Percentiles rank a stretch among this genome's conserved stretches.
Conservation (phyloP, 2,797 vertebrate species). For the Lycodopsis pacificus region DNA sequence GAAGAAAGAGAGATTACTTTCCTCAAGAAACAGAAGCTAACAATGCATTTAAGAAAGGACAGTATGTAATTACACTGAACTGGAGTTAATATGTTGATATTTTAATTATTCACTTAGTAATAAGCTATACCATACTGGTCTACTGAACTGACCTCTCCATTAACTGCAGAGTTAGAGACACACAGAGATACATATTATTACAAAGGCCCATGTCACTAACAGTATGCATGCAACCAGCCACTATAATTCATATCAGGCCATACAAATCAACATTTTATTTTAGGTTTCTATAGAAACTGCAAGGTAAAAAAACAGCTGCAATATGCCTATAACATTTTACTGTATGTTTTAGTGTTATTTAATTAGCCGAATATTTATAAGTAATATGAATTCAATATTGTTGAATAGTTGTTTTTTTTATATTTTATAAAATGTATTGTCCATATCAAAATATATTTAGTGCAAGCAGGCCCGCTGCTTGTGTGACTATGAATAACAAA, state of each 20-base stretch:
- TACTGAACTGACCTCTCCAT: not conserved
- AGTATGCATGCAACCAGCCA: not conserved
- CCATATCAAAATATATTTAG: not conserved
- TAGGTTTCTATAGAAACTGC: not conserved
- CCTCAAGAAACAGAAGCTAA: not conserved
- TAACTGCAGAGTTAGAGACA: not conserved
- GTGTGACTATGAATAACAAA: constrained; percentile 42
- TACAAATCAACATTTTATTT: not conserved
- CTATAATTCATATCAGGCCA: not conserved
- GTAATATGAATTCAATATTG: not conserved
- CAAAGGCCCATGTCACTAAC: not conserved
- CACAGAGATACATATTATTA: not conserved
- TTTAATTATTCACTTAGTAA: not conserved
- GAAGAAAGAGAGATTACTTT: not conserved
- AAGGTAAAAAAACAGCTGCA: not conserved
- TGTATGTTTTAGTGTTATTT: not conserved
- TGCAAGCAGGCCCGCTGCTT: not conserved
- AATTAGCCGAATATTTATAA: not conserved
- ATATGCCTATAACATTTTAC: not conserved
- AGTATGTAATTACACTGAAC: not conserved
- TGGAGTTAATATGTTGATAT: not conserved
- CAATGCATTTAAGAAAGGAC: not conserved
- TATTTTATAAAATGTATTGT: not conserved
- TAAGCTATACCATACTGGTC: not conserved
- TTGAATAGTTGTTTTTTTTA: not conserved